Conservation (phyloP, 2,797 vertebrate species). For the Microchirus variegatus region DNA sequence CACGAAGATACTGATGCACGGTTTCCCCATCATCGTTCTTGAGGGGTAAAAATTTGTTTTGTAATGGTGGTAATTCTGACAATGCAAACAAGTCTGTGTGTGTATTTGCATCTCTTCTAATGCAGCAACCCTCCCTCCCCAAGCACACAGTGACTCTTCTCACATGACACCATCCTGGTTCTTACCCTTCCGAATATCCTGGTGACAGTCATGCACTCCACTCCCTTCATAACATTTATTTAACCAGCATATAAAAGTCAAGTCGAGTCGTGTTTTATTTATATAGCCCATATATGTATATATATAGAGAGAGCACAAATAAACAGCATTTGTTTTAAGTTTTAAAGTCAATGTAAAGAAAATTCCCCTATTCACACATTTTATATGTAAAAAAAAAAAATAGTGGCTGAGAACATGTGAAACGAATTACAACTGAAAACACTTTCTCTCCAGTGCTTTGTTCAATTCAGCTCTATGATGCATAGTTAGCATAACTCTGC, state of each 20-base stretch:
- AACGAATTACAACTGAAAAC: no score
- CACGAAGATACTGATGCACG: constrained; percentile 1
- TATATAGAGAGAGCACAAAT: no score
- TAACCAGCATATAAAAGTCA: background rate
- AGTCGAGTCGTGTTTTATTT: no score
- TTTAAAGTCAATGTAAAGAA: no score
- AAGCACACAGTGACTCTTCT: constrained; percentile 50
- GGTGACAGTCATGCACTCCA: constrained; percentile 24
- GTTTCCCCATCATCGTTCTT: constrained; percentile 7
- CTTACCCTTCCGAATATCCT: constrained; percentile 63
- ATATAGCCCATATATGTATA: no score
- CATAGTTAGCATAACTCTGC: no score
- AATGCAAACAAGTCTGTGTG: constrained; percentile 77
- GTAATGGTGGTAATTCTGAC: constrained; percentile 50
- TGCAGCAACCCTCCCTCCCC: constrained; percentile 41
- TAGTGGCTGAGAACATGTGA: no score
- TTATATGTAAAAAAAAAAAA: no score
- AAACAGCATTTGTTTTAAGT: no score
- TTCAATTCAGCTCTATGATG: no score
- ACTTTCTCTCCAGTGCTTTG: no score
- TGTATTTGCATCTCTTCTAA: constrained; percentile 78
- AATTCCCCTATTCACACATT: no score
- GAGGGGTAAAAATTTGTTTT: constrained; percentile 36
- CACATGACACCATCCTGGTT: constrained; percentile 77
- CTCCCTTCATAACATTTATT: background rate